Evolutionary conservation across 2,888 invertebrate species (phyloP).

Genomic region (Melanargia galathea): DNA sequence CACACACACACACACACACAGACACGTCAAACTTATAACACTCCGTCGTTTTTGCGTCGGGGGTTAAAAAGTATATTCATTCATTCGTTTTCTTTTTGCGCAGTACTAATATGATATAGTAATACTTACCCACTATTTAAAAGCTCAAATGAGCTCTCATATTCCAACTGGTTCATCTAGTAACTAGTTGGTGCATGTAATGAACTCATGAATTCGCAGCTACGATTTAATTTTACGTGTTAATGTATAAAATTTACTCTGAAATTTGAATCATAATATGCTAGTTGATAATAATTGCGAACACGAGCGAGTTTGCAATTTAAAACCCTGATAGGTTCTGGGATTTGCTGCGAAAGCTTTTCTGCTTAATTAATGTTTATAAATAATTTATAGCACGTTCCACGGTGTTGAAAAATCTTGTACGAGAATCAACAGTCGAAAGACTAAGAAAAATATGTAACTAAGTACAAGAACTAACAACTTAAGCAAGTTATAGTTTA

Average conservation of each 20-base stretch:
- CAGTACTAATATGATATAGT: too few relatives aligned
- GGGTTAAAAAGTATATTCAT: too few relatives aligned
- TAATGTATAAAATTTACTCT: background rate
- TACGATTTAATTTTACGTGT: background rate
- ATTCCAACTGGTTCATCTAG: background rate
- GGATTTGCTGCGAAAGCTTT: conserved; percentile 9
- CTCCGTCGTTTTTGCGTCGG: too few relatives aligned
- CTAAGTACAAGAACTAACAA: too few relatives aligned
- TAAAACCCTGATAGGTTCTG: background rate
- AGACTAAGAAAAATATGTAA: background rate
- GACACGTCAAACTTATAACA: too few relatives aligned
- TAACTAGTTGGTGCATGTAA: background rate
- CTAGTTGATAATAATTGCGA: background rate
- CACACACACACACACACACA: too few relatives aligned
- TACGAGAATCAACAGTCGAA: background rate
- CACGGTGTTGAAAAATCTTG: background rate
- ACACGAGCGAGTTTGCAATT: background rate
- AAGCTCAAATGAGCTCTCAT: background rate
- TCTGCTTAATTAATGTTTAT: conserved; percentile 13
- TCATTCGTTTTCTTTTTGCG: too few relatives aligned
- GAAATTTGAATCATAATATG: background rate
- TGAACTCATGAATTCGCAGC: background rate
- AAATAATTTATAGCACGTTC: conserved; percentile 7
- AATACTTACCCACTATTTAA: too few relatives aligned
- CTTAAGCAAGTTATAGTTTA: too few relatives aligned